Percentiles rank a stretch among this genome's conserved stretches.
phyloP scores from a whole-genome alignment of 2,797 vertebrate genomes.

The Urosaurus nigricauda region DNA sequence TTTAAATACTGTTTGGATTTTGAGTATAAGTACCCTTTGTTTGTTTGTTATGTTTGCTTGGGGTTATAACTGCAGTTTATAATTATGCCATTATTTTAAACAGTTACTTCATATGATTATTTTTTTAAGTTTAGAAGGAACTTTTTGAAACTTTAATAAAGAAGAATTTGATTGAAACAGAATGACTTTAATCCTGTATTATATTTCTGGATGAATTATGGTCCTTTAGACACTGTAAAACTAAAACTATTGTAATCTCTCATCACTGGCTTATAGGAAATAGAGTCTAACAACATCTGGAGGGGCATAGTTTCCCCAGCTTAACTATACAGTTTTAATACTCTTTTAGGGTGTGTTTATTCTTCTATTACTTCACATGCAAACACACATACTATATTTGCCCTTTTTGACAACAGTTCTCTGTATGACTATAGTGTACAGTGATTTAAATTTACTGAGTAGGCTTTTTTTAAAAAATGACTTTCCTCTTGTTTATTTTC shows the following conservation, averaged over 20 bases:
- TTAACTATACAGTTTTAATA: neutral
- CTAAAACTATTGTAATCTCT: neutral
- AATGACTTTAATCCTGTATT: neutral
- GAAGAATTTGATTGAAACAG: neutral
- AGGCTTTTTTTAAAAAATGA: neutral
- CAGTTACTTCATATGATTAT: neutral
- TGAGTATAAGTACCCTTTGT: neutral
- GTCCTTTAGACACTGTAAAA: neutral
- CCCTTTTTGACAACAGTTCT: neutral
- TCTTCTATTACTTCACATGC: neutral
- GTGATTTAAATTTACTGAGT: too few relatives aligned
- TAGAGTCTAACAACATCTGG: neutral
- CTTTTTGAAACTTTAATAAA: neutral
- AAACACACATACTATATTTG: neutral
- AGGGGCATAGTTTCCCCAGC: neutral
- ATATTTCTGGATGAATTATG: neutral
- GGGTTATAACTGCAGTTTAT: neutral
- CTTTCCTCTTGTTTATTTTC: neutral
- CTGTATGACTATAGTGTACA: neutral
- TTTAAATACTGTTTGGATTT: neutral
- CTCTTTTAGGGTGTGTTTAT: neutral
- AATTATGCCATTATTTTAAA: neutral
- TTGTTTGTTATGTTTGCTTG: neutral
- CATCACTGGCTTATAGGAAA: neutral
- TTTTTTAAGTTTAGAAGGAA: neutral